Base-by-base conservation (phyloP, 2,113 vertebrate genomes). In the Heterochromis multidens region DNA sequence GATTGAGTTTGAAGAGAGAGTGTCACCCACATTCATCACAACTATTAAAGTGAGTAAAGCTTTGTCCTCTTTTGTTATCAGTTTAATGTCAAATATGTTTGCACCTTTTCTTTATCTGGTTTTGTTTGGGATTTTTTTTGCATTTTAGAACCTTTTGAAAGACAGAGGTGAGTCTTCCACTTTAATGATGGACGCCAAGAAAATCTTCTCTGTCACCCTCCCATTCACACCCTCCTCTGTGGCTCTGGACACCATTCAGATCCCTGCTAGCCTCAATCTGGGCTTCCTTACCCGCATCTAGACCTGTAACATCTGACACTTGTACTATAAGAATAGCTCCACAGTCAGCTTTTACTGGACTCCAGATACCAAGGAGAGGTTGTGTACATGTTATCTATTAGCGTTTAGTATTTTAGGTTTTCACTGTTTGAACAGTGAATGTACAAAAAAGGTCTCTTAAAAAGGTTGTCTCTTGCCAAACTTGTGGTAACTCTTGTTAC, bases 1-100 rank as follows among this genome's bases (percentile, higher is more conserved):
- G 56, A 98, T 99, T 86, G 99, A 99, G 89, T 99, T 99, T 95
- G 99, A 99, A 95, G 98, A 99, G 92, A 96, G 98, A 93, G 99
- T 99, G 76, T 95, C 97, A 12, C 95, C 97, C 19, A 93, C 96
- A 0, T 99, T 99, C 94, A 98, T 99, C 88, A 95, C 96, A 85
- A 97, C 94, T 21, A 98, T 99, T 94, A 96, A 97, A 96, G 99
- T 99, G 95, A 95, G 94, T 70, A 16, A 46, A 31, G 4, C 25
- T 40, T 85, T 12, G 4, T 17, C 7, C 4, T 62, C 8, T 79
- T 84, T 87, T 54, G 78, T 23, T 5, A 10, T 56, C 6, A 14
- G 3, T 21, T 76, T 13, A 29, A 19, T 40, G 43, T 13, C 40
- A 8, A 11, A 10, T 16, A 12, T 49, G 33, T n/a, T 67, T 56